Base-by-base conservation (phyloP, 1,140 invertebrate species). In the Anagrus nilaparvatae region DNA sequence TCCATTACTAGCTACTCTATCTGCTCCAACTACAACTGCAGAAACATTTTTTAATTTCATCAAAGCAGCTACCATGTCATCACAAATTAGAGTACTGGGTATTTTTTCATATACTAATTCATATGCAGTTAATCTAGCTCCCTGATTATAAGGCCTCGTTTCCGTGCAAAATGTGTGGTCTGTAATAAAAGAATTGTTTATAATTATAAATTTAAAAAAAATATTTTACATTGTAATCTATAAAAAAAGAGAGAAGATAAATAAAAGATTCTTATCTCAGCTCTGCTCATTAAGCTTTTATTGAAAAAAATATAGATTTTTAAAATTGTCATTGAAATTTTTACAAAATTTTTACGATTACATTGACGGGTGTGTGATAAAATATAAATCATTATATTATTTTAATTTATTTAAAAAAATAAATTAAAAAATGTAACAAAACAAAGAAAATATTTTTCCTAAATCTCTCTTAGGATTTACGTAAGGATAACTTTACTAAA, bases 61-160 rank as follows among this genome's bases (percentile, higher is more conserved):
- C 10, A 96, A 67, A 13, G 84, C 81, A 21, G 89, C 85, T 2
- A 91, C 95, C 84, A 95, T 94, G 59, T 83, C 87, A 59, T 99
- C 96, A 59, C 93, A 92, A 44, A 99, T 85, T 5, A 99, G 65
- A 1, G 87, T 95, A 2, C 86, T 77, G 10, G 94, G 91, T 50
- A 98, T 91, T 58, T 87, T 84, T 51, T 98, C 94, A 54, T 88
- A 80, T 0, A 94, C 81, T 36, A 98, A 63, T 72, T 99, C 96
- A 54, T 89, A 98, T 0, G 94, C 93, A 4, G 96, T 99, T 10
- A 99, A 69, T 44, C 96, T 72, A 1, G 92, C 81, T 12, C 93
- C 96, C 70, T 99, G 96, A 63, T 97, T 97, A 61, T 97, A 99
- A 0, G 96, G 96, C 44, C 96, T 75, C 0, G 96, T 99, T 70